Evolutionary conservation across 2,888 invertebrate genomes (phyloP), one percentile per base, ranked within the genome.

Genomic region (Tetranychus piercei): DNA sequence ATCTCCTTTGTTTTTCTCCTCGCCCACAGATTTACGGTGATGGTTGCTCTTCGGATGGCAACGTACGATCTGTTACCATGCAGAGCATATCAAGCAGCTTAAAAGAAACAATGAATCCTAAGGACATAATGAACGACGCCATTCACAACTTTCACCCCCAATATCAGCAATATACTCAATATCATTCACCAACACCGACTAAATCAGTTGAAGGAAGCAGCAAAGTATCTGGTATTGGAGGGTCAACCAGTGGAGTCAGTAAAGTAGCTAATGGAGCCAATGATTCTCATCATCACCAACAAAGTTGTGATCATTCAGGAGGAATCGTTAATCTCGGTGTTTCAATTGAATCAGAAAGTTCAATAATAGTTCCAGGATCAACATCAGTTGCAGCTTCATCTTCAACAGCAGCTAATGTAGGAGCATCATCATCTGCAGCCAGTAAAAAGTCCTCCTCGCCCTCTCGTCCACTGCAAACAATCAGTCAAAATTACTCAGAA

Each of bases 131-230:
- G 95, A 96, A 96, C 81, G 99, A 96, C 84, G 95, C 95, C 82
- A 95, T 96, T 85, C 96, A 97, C 85, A 97, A 97, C 85, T 97
- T 97, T 88, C 99, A 99, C 86, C 99, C 99, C 74, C 95, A 99
- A 83, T 99, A 99, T 85, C 97, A 99, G 84, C 97, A 99, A 84
- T 99, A 99, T 85, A 95, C 95, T 65, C 95, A 95, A 84, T 94
- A 94, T 73, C 43, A 67, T 20, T 69, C 73, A 64, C 20, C 73
- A 44, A 44, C 73, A 64, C 44, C 73, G 5, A 67, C n/a, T 43
- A 20, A 67, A 43, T 11, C 69, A 44, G 34, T 2, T 43, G 43
- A 44, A 44, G 71, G 44, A 71, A 11, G 64, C 22, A 65, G 55
- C 73, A 45, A 11, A 45, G 73, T 8, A 11, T 1, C 9, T 34